Evolutionary conservation across 1,140 invertebrate genomes (phyloP).

Genomic region (Ceratina calcarata): DNA sequence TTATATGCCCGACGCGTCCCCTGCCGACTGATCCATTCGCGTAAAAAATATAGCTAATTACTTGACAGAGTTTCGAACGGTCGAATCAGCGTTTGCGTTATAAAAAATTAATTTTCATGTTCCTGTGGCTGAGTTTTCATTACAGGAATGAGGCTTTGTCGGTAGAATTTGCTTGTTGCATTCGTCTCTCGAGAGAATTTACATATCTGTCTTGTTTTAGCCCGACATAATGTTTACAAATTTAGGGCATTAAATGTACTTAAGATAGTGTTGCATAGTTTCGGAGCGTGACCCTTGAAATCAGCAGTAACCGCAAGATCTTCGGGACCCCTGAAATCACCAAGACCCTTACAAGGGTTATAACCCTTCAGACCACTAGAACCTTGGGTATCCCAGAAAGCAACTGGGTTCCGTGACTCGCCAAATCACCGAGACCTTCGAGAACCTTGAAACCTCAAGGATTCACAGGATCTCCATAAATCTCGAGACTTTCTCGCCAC

Average conservation of each 20-base stretch:
- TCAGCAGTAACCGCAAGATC: neutral
- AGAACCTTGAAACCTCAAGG: slow-evolving; percentile 3
- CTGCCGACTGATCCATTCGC: no score
- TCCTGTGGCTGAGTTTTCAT: no score
- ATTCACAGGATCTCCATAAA: slow-evolving; percentile 7
- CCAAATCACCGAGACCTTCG: slow-evolving; percentile 1
- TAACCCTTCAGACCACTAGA: slow-evolving; percentile 1
- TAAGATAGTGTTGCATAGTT: no score
- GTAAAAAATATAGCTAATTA: no score
- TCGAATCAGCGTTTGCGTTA: no score
- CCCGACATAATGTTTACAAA: neutral
- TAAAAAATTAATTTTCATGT: no score
- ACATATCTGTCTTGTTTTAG: no score
- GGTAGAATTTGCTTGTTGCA: no score
- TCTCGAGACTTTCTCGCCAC: neutral
- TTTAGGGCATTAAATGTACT: neutral
- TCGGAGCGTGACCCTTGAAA: neutral
- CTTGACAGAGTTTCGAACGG: no score
- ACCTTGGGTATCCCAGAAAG: slow-evolving; percentile 4
- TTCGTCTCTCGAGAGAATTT: no score
- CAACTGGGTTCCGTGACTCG: neutral
- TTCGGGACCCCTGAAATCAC: neutral
- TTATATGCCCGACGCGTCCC: neutral
- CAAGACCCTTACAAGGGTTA: neutral
- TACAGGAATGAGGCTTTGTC: no score